Evolutionary conservation across 2,113 vertebrate species (phyloP).

Genomic region (Limanda limanda): DNA sequence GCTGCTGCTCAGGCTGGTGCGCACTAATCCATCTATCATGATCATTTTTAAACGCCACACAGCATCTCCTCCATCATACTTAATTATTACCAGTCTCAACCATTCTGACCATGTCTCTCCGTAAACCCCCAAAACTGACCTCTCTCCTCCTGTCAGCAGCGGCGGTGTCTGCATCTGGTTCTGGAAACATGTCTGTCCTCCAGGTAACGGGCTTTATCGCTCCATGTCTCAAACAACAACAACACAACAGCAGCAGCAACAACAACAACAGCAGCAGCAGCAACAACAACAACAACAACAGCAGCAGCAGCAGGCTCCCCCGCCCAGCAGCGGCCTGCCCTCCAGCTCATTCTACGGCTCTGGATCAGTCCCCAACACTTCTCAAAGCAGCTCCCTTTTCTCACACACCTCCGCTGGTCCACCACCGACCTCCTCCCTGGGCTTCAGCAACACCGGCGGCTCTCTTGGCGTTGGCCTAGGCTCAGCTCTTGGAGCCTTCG

Average conservation of each 20-base stretch:
- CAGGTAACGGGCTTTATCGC: constrained; percentile 93
- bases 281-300: neutral
- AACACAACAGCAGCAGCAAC: constrained; percentile 50
- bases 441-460: constrained; percentile 89
- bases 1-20: constrained; percentile 95
- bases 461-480: constrained; percentile 93
- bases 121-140: neutral
- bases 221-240: constrained; percentile 88
- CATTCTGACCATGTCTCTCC: neutral
- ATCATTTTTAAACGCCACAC: neutral
- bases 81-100: neutral
- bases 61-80: neutral
- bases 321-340: constrained; percentile 88
- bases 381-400: constrained; percentile 96
- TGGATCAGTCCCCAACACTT: constrained; percentile 89
- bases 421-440: constrained; percentile 90
- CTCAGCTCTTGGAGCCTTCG: constrained; percentile 94
- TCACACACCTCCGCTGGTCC: constrained; percentile 92
- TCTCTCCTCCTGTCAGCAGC: constrained; percentile 74
- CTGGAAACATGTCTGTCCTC: constrained; percentile 90
- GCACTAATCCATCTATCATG: neutral
- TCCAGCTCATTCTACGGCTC: constrained; percentile 96
- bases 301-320: constrained; percentile 90
- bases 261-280: constrained; percentile 82
- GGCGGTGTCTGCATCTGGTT: constrained; percentile 92